Conservation (phyloP, 2,797 vertebrate species). For the Buphagus erythrorhynchus region DNA sequence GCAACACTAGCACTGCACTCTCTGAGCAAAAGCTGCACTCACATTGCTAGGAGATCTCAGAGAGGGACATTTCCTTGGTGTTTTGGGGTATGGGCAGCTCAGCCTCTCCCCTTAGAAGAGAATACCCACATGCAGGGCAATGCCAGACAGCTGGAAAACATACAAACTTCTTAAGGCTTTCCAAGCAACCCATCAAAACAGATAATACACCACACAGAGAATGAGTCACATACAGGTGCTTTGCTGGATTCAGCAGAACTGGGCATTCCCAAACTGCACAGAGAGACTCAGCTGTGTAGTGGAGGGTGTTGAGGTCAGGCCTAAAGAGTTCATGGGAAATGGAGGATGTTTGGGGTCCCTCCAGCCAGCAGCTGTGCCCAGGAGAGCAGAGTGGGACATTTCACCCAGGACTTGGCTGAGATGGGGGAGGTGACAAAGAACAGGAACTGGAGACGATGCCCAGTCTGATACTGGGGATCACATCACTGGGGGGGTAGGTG, state of each 20-base stretch:
- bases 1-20: not conserved
- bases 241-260: not conserved
- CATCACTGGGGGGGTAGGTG: not conserved
- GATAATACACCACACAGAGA: not conserved
- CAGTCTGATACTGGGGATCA: too few relatives aligned
- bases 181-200: not conserved
- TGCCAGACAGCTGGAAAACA: not conserved
- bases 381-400: rapidly evolving
- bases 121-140: not conserved
- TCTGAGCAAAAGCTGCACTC: not conserved
- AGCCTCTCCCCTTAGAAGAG: not conserved
- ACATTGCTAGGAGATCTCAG: not conserved
- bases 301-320: rapidly evolving
- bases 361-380: not conserved
- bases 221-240: not conserved
- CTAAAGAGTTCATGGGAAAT: not conserved
- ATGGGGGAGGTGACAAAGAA: not conserved
- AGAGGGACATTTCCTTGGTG: not conserved
- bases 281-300: not conserved
- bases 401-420: not conserved
- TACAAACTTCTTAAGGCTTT: not conserved
- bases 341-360: not conserved
- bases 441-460: not conserved
- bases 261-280: not conserved
- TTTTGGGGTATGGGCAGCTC: not conserved